Conservation (phyloP, 2,888 invertebrate species). For the Lamellibrachia columna region DNA sequence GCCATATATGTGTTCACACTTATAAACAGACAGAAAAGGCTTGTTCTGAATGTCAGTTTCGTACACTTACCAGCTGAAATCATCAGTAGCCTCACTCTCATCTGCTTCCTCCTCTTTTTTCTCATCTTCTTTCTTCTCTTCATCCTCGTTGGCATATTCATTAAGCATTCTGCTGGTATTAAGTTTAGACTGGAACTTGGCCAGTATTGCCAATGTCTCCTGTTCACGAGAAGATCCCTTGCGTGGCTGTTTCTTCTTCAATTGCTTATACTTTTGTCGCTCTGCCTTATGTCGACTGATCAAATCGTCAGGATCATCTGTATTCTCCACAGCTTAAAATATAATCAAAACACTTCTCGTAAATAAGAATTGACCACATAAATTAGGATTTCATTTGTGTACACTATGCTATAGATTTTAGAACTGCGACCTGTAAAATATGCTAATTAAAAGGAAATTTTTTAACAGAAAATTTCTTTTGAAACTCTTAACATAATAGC, state of each 20-base stretch:
- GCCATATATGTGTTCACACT: not conserved
- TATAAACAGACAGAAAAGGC: not conserved
- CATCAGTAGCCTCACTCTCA: conserved; percentile 32
- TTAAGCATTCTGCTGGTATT: conserved; percentile 71
- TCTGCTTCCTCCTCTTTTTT: conserved; percentile 39
- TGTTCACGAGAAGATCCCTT: conserved; percentile 57
- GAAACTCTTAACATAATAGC: not conserved
- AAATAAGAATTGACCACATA: not conserved
- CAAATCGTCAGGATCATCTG: conserved; percentile 17
- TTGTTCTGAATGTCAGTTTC: not conserved
- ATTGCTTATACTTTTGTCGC: conserved; percentile 53
- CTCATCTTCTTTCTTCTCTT: conserved; percentile 48
- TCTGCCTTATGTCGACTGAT: conserved; percentile 47
- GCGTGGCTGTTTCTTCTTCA: conserved; percentile 48
- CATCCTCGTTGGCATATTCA: conserved; percentile 69
- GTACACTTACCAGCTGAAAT: not conserved
- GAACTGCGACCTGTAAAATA: no score
- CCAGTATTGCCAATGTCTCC: conserved; percentile 80
- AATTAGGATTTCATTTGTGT: not conserved
- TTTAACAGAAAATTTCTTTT: not conserved
- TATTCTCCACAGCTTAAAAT: not conserved
- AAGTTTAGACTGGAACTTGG: conserved; percentile 85
- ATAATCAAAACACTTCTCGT: not conserved
- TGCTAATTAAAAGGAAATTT: not conserved
- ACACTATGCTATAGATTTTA: no score